Conservation (phyloP, 2,888 invertebrate species). For the Mimumesa dahlbomi region DNA sequence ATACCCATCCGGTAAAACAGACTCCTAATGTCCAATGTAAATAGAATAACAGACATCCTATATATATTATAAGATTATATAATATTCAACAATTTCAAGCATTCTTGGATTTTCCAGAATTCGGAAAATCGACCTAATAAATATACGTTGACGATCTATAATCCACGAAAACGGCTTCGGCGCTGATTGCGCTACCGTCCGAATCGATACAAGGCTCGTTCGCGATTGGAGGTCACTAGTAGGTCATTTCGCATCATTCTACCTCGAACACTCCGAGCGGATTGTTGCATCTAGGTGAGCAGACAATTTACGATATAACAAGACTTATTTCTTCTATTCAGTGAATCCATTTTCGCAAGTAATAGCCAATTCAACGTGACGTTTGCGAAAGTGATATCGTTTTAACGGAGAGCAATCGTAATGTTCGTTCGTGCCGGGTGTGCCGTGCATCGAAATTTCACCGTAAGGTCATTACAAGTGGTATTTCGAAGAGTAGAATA, state of each 20-base stretch:
- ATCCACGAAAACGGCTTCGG: no score
- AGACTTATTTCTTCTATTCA: background rate
- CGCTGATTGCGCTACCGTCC: no score
- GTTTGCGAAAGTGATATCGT: slow-evolving; percentile 14
- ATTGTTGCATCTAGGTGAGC: slow-evolving; percentile 69
- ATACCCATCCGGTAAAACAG: no score
- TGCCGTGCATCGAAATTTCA: slow-evolving; percentile 57
- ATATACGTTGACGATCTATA: no score
- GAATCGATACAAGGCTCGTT: slow-evolving; percentile 50
- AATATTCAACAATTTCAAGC: no score
- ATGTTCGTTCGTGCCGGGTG: slow-evolving; percentile 65
- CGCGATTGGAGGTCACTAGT: slow-evolving; percentile 69
- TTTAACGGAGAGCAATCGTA: slow-evolving; percentile 12
- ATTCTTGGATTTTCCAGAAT: no score
- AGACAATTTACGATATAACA: slow-evolving; percentile 30
- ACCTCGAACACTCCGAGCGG: slow-evolving; percentile 65
- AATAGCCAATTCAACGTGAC: background rate
- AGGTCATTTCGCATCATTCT: slow-evolving; percentile 73
- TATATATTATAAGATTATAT: no score
- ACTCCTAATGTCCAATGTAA: no score
- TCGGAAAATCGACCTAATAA: no score
- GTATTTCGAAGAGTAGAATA: slow-evolving; percentile 8
- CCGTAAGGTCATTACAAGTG: slow-evolving; percentile 49
- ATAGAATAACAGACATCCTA: no score
- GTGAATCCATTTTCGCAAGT: background rate